A percentile compares a stretch with the other conserved stretches of the same genome.
Conservation (phyloP, 2,113 vertebrate genomes). For the Solea senegalensis region DNA sequence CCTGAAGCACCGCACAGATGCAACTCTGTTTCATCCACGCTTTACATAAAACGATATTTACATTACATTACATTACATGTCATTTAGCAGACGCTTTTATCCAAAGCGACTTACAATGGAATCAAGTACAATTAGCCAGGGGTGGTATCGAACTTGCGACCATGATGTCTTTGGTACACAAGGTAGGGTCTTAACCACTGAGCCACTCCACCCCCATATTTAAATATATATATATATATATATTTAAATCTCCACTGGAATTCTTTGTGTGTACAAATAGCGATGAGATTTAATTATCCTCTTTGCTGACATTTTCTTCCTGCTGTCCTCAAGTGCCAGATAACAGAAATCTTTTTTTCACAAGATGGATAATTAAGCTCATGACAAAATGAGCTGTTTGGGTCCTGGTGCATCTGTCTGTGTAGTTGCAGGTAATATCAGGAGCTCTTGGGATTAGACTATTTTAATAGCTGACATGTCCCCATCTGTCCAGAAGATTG, state of each 20-base stretch:
- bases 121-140: no score
- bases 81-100: no score
- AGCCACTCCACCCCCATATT: no score
- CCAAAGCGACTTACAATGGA: no score
- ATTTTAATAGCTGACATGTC: constrained; percentile 5
- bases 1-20: constrained; percentile 46
- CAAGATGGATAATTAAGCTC: constrained; percentile 38
- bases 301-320: constrained; percentile 53
- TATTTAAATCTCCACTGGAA: constrained; percentile 53
- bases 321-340: constrained; percentile 42
- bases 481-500: constrained; percentile 2
- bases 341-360: constrained; percentile 35
- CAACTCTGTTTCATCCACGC: constrained; percentile 15
- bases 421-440: constrained; percentile 22
- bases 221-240: constrained; percentile 61
- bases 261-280: constrained; percentile 53
- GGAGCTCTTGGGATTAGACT: background rate
- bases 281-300: constrained; percentile 48
- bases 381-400: constrained; percentile 40
- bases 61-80: no score
- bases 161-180: no score
- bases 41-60: constrained; percentile 46
- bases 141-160: no score
- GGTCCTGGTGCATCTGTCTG: constrained; percentile 18
- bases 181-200: no score